Evolutionary conservation across 2,113 vertebrate species (phyloP), one percentile per base, ranked within the genome.

Genomic region (Macrotus californicus): DNA sequence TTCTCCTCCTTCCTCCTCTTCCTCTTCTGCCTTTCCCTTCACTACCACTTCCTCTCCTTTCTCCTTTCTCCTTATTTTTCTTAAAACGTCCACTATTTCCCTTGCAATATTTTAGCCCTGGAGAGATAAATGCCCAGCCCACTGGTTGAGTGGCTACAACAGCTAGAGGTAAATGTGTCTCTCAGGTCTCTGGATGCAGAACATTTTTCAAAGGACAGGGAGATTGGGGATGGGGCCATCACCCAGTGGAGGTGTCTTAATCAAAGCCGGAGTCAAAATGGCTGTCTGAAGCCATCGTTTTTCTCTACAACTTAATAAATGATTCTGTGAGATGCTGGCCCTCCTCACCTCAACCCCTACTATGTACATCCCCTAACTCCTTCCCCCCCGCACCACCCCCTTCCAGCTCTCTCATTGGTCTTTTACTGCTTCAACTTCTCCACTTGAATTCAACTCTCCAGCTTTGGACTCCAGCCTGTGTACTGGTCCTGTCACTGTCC

Each of bases 391-490:
- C 1, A 3, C 43, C 3, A 2, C 93, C 87, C 91, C 77, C 85
- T 66, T 86, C 84, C 66, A 72, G 85, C 86, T 97, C 66, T 94
- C 88, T 88, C 95, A 94, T 93, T 96, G 41, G 81, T 89, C 11
- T 18, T 41, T 50, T 61, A 66, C 83, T 87, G 61, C 93, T 96
- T 94, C 73, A 4, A 54, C 94, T 54, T 96, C 96, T 93, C 93
- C 87, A 4, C 59, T 87, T 64, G 80, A 69, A 36, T 43, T 82
- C 77, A 82, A 64, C 81, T 52, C 48, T 96, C 89, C 81, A 94
- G 97, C 92, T 97, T 96, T 92, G 87, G 84, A 96, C 82, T 94
- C 88, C 81, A 89, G 94, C 59, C 96, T 96, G 79, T 97, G 96
- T 97, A 97, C 76, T 29, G 70, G 91, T 92, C 95, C 95, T 43